Conservation (phyloP, 1,140 invertebrate genomes). For the Brachionus rotundiformis region DNA sequence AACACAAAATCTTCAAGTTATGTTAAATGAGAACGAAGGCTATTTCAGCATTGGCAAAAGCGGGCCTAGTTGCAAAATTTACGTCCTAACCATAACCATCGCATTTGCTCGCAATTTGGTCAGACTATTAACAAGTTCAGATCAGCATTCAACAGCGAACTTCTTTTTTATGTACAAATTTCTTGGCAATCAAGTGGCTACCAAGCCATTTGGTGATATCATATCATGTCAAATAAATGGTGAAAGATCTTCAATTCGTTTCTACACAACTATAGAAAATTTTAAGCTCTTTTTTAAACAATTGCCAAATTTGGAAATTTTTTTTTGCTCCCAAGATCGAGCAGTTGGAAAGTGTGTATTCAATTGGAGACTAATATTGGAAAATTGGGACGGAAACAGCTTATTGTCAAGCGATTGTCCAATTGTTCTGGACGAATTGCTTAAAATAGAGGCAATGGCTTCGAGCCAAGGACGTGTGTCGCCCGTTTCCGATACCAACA, state of each 20-base stretch:
- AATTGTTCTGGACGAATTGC: neutral
- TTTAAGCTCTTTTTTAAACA: slow-evolving; percentile 61
- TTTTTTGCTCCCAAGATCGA: slow-evolving; percentile 41
- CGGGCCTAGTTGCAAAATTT: slow-evolving; percentile 59
- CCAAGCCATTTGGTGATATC: slow-evolving; percentile 64
- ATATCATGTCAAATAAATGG: slow-evolving; percentile 62
- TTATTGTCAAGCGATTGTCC: neutral
- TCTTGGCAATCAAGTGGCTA: slow-evolving; percentile 65
- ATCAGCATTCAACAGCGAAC: slow-evolving; percentile 26
- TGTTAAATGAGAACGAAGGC: slow-evolving; percentile 62
- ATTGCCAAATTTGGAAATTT: slow-evolving; percentile 61
- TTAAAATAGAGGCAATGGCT: neutral
- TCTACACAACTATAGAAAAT: slow-evolving; percentile 61
- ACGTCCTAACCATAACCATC: slow-evolving; percentile 64
- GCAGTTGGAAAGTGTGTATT: slow-evolving; percentile 9
- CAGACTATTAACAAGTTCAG: slow-evolving; percentile 57
- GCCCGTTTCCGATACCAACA: neutral
- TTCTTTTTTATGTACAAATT: slow-evolving; percentile 65
- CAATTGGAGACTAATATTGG: neutral
- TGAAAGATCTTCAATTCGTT: slow-evolving; percentile 64
- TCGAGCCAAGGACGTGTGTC: neutral
- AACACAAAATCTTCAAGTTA: slow-evolving; percentile 58
- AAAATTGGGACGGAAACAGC: slow-evolving; percentile 16
- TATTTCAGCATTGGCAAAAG: slow-evolving; percentile 64
- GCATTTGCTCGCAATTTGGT: slow-evolving; percentile 63